phyloP scores from a whole-genome alignment of 2,888 invertebrate genomes.

The Strigamia transsilvanica region DNA sequence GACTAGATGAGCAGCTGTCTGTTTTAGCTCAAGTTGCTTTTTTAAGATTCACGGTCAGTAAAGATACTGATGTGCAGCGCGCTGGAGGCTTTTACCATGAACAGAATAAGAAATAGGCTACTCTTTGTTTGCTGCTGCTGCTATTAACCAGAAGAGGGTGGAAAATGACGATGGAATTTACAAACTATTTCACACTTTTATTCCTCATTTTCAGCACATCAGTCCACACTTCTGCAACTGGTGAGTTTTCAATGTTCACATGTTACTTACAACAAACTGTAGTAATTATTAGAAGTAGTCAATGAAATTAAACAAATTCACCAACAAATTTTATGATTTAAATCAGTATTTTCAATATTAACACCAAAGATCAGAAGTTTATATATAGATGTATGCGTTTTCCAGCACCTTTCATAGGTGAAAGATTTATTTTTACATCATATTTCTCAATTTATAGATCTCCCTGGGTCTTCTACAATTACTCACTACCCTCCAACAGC shows the following conservation, averaged over 20 bases:
- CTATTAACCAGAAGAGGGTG: not conserved
- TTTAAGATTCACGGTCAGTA: slow-evolving; percentile 43
- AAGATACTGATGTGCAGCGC: slow-evolving; percentile 14
- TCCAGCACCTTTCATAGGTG: not conserved
- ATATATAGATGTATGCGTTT: not conserved
- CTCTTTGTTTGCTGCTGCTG: not conserved
- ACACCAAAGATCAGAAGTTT: not conserved
- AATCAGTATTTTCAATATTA: not conserved
- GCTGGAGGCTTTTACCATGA: not conserved
- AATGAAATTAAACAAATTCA: too few relatives aligned
- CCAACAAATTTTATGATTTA: too few relatives aligned
- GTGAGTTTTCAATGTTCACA: not conserved
- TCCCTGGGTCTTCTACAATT: slow-evolving; percentile 82
- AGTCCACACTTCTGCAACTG: not conserved
- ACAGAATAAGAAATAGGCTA: slow-evolving; percentile 21
- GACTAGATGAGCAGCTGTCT: slow-evolving; percentile 43
- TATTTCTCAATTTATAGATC: slow-evolving; percentile 69
- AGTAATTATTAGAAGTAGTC: too few relatives aligned
- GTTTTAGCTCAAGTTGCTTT: slow-evolving; percentile 43
- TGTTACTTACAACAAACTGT: too few relatives aligned
- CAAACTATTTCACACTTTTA: not conserved
- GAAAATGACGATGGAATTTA: not conserved
- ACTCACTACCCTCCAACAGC: slow-evolving; percentile 78
- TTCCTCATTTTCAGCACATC: not conserved
- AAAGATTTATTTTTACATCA: not conserved